Base-by-base conservation (phyloP, 2,888 invertebrate genomes). In the Andrena bicolor region DNA sequence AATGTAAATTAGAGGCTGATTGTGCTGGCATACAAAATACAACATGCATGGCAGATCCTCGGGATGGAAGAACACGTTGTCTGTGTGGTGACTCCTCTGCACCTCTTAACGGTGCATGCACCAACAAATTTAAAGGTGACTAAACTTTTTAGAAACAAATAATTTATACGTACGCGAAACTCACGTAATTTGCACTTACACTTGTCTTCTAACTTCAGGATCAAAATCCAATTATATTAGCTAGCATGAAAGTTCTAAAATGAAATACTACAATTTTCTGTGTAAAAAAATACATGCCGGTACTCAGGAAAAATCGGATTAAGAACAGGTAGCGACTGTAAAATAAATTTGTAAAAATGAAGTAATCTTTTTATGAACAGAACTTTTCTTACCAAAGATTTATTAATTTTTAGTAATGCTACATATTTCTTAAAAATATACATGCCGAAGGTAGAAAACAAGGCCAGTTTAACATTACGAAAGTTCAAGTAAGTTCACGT, bases 41-140 rank as follows among this genome's bases (percentile, higher is more conserved):
- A 1, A 96, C 96, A 23, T 97, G 97, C 85, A 96, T 96, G 13
- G 94, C 95, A 73, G 96, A 96, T 48, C 95, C 95, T 65, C 95
- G 95, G 86, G 96, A 97, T 89, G 94, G 95, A 1, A 95, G 95
- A 84, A 94, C 95, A 20, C 94, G 96, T 6, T 97, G 97, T 87
- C 95, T 97, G 0, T 97, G 97, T 82, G 96, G 96, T 0, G 96
- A 97, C 93, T 96, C 96, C 92, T 94, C 95, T 2, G 95, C 96
- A 0, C 97, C 97, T 0, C 92, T 95, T 8, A 96, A 96, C 87
- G 96, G 96, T 8, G 95, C 95, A 61, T 97, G 97, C 89, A 95
- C 95, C 61, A 95, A 96, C 70, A 95, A 95, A 86, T 94, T 94
- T 51, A 96, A 96, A 95, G 95, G 97, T 96, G 93, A 94, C 83